phyloP scores from a whole-genome alignment of 2,797 vertebrate genomes.

The Scleropages formosus region DNA sequence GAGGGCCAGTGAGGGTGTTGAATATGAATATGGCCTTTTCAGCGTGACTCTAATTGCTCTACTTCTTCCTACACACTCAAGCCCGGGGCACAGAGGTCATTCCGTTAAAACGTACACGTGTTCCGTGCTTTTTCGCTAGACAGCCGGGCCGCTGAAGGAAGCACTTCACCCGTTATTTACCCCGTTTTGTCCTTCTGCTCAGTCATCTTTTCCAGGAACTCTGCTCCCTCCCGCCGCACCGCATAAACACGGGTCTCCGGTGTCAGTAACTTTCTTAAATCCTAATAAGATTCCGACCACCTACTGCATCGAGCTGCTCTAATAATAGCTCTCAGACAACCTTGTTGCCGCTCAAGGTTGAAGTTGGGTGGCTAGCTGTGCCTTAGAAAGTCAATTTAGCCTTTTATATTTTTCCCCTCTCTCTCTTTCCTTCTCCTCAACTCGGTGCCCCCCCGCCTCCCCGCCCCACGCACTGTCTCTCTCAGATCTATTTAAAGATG shows the following conservation, averaged over 20 bases:
- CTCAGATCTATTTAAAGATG: constrained; percentile 61
- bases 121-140: background rate
- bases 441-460: constrained; percentile 25
- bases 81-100: background rate
- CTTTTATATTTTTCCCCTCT: constrained; percentile 21
- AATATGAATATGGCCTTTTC: background rate
- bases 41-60: too few relatives aligned
- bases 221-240: background rate
- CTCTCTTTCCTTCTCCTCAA: constrained; percentile 33
- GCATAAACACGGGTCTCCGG: background rate
- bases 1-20: background rate
- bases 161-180: background rate
- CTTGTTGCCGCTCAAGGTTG: constrained; percentile 28
- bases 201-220: background rate
- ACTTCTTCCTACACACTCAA: background rate
- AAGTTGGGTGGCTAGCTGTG: background rate
- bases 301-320: constrained; percentile 53
- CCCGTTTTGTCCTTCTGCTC: background rate
- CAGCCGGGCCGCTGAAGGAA: background rate
- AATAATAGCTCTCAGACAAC: constrained; percentile 55
- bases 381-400: constrained; percentile 23
- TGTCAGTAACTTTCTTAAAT: constrained; percentile 57
- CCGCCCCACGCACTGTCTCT: constrained; percentile 35
- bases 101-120: background rate
- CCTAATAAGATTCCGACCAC: constrained; percentile 65